These are phyloP conservation scores for Thunnus maccoyii DNA, from an alignment of 2,113 vertebrate genomes.

Conservation along the genomic window DNA sequence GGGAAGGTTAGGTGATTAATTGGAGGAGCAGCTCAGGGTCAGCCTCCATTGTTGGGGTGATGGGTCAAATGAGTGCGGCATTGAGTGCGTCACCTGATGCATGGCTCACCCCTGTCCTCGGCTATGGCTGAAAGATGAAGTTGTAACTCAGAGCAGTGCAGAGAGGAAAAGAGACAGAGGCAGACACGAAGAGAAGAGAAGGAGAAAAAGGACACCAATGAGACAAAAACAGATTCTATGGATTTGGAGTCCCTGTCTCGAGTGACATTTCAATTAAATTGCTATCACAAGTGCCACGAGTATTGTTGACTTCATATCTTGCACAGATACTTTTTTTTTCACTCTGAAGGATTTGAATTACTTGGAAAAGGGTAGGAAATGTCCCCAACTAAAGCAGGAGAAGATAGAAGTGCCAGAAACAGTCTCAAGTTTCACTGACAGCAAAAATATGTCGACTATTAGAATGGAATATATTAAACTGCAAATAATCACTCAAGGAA, in stretches of 20 bases:
- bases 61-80: slow-evolving; percentile 77
- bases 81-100: slow-evolving; percentile 71
- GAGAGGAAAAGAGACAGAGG: not conserved
- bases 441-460: slow-evolving; percentile 11
- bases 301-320: slow-evolving; percentile 75
- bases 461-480: not conserved
- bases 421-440: slow-evolving; percentile 30
- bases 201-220: slow-evolving; percentile 12
- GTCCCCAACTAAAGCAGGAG: slow-evolving; percentile 26
- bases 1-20: slow-evolving; percentile 79
- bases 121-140: slow-evolving; percentile 65
- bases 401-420: slow-evolving; percentile 34
- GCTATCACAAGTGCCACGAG: slow-evolving; percentile 66
- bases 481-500: not conserved
- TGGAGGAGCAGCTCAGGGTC: slow-evolving; percentile 76
- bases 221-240: slow-evolving; percentile 48
- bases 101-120: slow-evolving; percentile 57
- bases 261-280: slow-evolving; percentile 82
- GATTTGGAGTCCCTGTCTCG: slow-evolving; percentile 51
- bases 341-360: slow-evolving; percentile 61
- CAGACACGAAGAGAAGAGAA: slow-evolving; percentile 28
- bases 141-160: slow-evolving; percentile 61
- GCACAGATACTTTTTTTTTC: slow-evolving; percentile 41
- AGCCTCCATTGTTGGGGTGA: slow-evolving; percentile 71
- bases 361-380: slow-evolving; percentile 51